Conservation (phyloP, 2,113 vertebrate genomes). For the Tichodroma muraria region DNA sequence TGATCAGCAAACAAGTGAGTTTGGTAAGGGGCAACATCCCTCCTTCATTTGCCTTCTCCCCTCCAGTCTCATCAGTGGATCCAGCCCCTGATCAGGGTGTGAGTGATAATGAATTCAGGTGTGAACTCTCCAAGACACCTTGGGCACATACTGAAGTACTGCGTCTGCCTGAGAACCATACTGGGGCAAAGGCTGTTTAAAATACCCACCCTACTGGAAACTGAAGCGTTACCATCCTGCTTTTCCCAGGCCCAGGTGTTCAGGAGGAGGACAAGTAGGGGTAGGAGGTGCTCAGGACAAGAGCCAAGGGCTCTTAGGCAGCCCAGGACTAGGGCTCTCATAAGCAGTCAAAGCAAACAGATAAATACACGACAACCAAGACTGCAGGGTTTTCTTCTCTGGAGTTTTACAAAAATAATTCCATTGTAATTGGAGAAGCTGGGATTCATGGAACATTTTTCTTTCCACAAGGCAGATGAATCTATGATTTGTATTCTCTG, state of each 20-base stretch:
- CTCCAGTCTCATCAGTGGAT: not conserved
- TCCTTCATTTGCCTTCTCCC: not conserved
- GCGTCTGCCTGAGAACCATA: not conserved
- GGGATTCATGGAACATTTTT: constrained; percentile 31
- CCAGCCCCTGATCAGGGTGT: not conserved
- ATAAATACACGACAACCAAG: not conserved
- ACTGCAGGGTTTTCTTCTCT: not conserved
- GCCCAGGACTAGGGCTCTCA: not conserved
- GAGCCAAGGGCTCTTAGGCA: not conserved
- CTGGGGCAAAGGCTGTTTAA: not conserved
- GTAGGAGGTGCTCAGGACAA: not conserved
- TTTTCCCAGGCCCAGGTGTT: not conserved
- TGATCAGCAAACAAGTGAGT: not conserved
- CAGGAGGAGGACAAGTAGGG: not conserved
- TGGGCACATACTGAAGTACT: not conserved
- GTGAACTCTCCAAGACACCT: accelerated
- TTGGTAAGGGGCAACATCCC: not conserved
- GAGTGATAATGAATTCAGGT: not conserved
- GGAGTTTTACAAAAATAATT: constrained; percentile 48
- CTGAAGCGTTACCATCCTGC: not conserved
- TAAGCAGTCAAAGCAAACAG: accelerated
- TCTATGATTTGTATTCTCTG: constrained; percentile 59
- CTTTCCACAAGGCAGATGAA: constrained; percentile 62
- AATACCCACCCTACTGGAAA: not conserved
- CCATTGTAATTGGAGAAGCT: constrained; percentile 50